Evolutionary conservation across 2,797 vertebrate species (phyloP).

Genomic region (Falco columbarius): DNA sequence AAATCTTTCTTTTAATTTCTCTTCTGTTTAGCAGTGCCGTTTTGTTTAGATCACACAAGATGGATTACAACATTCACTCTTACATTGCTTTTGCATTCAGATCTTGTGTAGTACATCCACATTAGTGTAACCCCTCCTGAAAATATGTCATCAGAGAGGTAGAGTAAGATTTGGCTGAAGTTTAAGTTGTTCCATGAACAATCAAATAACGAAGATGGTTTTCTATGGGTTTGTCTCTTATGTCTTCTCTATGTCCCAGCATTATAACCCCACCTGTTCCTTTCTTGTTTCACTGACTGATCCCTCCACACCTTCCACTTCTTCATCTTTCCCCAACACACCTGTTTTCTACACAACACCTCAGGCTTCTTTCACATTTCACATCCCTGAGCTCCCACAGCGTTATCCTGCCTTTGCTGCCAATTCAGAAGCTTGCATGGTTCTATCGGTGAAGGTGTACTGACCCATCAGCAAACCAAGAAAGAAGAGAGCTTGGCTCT

Average conservation of each 20-base stretch:
- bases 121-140: not conserved
- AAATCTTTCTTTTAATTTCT: not conserved
- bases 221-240: not conserved
- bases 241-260: accelerated
- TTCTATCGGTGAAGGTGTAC: accelerated
- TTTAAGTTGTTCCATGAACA: not conserved
- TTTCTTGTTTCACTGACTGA: not conserved
- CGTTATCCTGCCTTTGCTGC: not conserved
- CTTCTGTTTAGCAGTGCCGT: not conserved
- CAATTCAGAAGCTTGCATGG: not conserved
- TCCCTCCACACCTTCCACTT: not conserved
- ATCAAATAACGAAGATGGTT: not conserved
- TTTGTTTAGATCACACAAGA: not conserved
- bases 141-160: not conserved
- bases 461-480: not conserved
- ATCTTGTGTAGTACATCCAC: not conserved
- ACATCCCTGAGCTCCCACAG: not conserved
- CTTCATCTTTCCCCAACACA: not conserved
- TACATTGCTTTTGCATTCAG: not conserved
- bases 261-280: not conserved
- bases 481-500: not conserved
- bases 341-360: not conserved
- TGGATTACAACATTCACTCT: not conserved
- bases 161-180: not conserved
- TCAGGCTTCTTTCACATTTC: not conserved